phyloP scores from a whole-genome alignment of 2,113 vertebrate species.

The Verasper variegatus region DNA sequence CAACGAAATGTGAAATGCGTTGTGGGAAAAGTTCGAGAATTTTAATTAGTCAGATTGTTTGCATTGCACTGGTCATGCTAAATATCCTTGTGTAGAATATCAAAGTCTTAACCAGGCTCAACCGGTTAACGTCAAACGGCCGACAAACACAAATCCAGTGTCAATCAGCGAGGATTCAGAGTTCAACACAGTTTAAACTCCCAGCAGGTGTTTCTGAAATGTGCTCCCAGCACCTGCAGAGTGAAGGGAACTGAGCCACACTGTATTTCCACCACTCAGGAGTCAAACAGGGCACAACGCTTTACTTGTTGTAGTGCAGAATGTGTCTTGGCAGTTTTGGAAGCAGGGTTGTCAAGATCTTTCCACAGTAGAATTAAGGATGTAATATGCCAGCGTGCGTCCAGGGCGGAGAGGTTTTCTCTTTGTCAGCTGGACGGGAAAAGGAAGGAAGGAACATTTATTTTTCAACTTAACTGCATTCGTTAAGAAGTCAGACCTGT shows the following conservation, averaged over 20 bases:
- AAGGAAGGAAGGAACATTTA: constrained; percentile 23
- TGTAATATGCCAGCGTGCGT: constrained; percentile 14
- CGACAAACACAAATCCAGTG: constrained; percentile 19
- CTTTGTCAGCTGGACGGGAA: constrained; percentile 14
- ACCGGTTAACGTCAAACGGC: not conserved
- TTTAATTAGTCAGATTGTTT: not conserved
- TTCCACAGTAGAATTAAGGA: constrained; percentile 44
- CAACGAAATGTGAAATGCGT: constrained; percentile 12
- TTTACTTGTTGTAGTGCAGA: constrained; percentile 59
- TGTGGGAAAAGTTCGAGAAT: not conserved
- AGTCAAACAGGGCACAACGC: constrained; percentile 57
- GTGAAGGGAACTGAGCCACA: constrained; percentile 61
- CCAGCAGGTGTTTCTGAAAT: constrained; percentile 77
- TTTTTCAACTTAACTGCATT: constrained; percentile 1
- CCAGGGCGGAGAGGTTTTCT: constrained; percentile 36
- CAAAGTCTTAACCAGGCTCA: not conserved
- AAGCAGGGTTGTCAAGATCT: constrained; percentile 37
- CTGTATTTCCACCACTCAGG: constrained; percentile 56
- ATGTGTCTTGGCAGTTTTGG: constrained; percentile 29
- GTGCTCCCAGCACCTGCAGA: constrained; percentile 68
- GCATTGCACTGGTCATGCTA: not conserved
- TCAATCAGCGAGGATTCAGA: constrained; percentile 23
- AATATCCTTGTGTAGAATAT: not conserved
- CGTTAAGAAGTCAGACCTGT: not conserved
- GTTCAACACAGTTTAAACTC: constrained; percentile 46